Evolutionary conservation across 1,140 invertebrate species (phyloP), one percentile per base, ranked within the genome.

Genomic region (Zophobas atratus): DNA sequence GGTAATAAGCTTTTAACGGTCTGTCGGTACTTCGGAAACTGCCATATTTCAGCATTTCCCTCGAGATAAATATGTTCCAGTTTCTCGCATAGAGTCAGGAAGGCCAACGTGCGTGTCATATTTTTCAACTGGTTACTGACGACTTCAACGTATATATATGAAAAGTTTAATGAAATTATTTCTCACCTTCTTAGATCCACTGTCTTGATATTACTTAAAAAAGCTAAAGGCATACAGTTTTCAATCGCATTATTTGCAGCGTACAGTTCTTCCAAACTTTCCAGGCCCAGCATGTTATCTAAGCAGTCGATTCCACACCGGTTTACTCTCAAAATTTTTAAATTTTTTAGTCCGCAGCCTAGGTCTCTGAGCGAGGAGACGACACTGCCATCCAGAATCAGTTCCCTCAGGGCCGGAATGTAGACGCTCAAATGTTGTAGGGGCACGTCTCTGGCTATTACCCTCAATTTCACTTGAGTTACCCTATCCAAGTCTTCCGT

Each of bases 351-450:
- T 4, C 89, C 89, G 78, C 89, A 92, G n/a, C 92, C 92, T 6
- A 94, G 86, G 80, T 93, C 92, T 41, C 92, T 86, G 8, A 94
- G 83, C 0, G 91, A 92, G 1, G 87, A 86, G 0, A 94, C 81
- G 33, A 90, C 88, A 79, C 92, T 93, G 35, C 92, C 92, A 77
- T 92, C 92, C 0, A 94, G 82, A 46, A 88, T 90, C 2, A 94
- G 84, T 33, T 87, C 87, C 36, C 88, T 86, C 6, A 94, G 84
- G 34, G 88, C 84, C 6, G 92, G 92, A n/a, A 90, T 86, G 43
- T 91, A 89, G 0, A 90, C 85, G 38, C 89, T 88, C 0, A 93
- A 83, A 36, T 91, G 84, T 20, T 91, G 89, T 33, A 93, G 82
- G 41, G 91, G 90, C 0, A 91, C 85, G 6, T 91, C 88, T 72